Percentiles rank a stretch among this genome's conserved stretches.
These are phyloP conservation scores for Pyrgus malvae DNA, from an alignment of 2,888 invertebrate species.

Conservation along the genomic window DNA sequence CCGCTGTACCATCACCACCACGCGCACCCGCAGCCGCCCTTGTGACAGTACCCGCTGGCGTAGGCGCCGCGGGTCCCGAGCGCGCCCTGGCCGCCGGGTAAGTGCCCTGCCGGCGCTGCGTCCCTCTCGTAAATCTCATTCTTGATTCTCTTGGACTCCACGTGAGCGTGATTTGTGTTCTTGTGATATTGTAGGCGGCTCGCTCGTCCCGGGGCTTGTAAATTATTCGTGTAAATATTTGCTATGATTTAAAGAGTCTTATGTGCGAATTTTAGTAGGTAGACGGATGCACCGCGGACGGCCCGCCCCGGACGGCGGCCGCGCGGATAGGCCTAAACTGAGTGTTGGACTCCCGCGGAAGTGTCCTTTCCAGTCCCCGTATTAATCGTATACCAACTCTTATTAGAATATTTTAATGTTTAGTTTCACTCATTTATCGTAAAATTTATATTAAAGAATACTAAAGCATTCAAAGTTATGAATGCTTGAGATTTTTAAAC, in stretches of 20 bases:
- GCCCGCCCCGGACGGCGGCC: constrained; percentile 51
- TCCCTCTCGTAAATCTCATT: constrained; percentile 53
- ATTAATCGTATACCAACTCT: constrained; percentile 58
- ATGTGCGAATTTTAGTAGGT: constrained; percentile 66
- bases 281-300: constrained; percentile 54
- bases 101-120: constrained; percentile 34
- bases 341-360: constrained; percentile 61
- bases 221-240: constrained; percentile 68
- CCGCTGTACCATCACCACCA: constrained; percentile 87
- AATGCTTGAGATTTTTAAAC: too few relatives aligned
- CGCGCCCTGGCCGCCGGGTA: constrained; percentile 52
- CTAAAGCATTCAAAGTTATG: too few relatives aligned
- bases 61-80: constrained; percentile 79
- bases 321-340: constrained; percentile 66
- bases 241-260: constrained; percentile 44
- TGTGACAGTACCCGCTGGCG: constrained; percentile 96
- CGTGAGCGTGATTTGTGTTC: constrained; percentile 76
- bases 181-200: constrained; percentile 43
- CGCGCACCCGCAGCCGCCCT: constrained; percentile 89
- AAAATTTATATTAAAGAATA: neutral
- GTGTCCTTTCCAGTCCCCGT: constrained; percentile 65
- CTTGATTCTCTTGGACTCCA: constrained; percentile 60
- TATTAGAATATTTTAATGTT: constrained; percentile 31
- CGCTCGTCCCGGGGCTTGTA: constrained; percentile 51
- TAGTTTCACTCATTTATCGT: neutral